Evolutionary conservation across 1,140 invertebrate species (phyloP).

Genomic region (Aradophagus sp.): DNA sequence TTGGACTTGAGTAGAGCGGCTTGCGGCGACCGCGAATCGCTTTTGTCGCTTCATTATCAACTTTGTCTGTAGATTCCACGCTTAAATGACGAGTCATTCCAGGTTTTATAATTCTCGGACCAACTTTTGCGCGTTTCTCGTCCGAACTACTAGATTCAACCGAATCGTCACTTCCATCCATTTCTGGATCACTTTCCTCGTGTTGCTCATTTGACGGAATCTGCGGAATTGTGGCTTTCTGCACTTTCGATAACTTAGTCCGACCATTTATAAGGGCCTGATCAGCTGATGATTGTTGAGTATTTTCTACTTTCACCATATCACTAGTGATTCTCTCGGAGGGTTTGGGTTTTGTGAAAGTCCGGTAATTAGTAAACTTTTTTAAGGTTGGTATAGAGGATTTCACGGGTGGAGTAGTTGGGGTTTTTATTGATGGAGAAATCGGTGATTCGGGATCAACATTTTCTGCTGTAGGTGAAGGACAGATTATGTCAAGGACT

Average conservation of each 20-base stretch:
- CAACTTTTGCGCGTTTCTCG: slow-evolving; percentile 77
- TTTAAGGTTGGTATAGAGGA: slow-evolving; percentile 73
- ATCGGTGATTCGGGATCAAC: slow-evolving; percentile 7
- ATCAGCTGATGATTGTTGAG: slow-evolving; percentile 1
- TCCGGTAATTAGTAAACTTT: slow-evolving; percentile 62
- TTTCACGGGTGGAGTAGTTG: slow-evolving; percentile 53
- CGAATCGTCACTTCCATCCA: slow-evolving; percentile 31
- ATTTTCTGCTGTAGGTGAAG: not conserved
- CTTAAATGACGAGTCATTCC: slow-evolving; percentile 62
- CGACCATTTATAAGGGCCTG: slow-evolving; percentile 3
- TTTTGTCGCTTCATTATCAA: slow-evolving; percentile 76
- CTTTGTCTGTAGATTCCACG: slow-evolving; percentile 65
- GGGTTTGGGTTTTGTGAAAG: slow-evolving; percentile 24
- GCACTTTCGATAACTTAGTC: slow-evolving; percentile 7
- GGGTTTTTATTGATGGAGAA: slow-evolving; percentile 3
- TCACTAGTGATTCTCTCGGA: slow-evolving; percentile 4
- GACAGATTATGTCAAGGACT: slow-evolving; percentile 29
- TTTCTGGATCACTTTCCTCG: slow-evolving; percentile 19
- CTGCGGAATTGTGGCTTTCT: slow-evolving; percentile 13
- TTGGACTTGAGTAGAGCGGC: slow-evolving; percentile 77
- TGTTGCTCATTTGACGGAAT: not conserved
- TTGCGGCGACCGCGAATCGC: slow-evolving; percentile 85
- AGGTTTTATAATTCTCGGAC: slow-evolving; percentile 69
- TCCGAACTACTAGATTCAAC: slow-evolving; percentile 64
- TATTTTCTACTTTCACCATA: not conserved